Conservation (phyloP, 2,888 invertebrate genomes). For the Drosophila putrida region DNA sequence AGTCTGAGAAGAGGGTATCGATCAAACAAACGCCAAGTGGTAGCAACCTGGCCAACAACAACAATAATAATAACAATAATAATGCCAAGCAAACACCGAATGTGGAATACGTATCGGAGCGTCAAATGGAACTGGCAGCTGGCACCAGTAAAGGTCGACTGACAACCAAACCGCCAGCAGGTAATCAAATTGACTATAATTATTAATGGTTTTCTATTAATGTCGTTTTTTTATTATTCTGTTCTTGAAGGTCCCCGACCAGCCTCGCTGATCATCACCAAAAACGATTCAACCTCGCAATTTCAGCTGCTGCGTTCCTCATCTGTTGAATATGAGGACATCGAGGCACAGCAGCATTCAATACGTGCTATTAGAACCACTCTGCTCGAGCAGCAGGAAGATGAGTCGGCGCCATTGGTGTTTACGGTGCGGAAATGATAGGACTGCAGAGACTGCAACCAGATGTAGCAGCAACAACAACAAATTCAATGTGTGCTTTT, state of each 20-base stretch:
- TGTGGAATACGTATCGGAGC: slow-evolving; percentile 84
- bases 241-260: slow-evolving; percentile 81
- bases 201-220: neutral
- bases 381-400: slow-evolving; percentile 82
- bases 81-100: slow-evolving; percentile 70
- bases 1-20: slow-evolving; percentile 84
- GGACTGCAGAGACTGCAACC: slow-evolving; percentile 22
- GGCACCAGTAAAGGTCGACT: slow-evolving; percentile 65
- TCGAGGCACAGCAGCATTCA: slow-evolving; percentile 82
- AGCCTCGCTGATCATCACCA: slow-evolving; percentile 84
- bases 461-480: slow-evolving; percentile 3
- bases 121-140: slow-evolving; percentile 51
- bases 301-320: slow-evolving; percentile 84
- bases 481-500: slow-evolving; percentile 61
- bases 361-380: slow-evolving; percentile 62
- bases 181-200: slow-evolving; percentile 50
- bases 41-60: slow-evolving; percentile 45
- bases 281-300: slow-evolving; percentile 82
- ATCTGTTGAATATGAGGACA: slow-evolving; percentile 85
- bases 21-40: slow-evolving; percentile 76
- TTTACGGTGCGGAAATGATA: slow-evolving; percentile 83
- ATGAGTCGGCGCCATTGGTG: slow-evolving; percentile 84
- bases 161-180: slow-evolving; percentile 78
- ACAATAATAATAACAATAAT: slow-evolving; percentile 57
- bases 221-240: neutral